Base-by-base conservation (phyloP, 92 coral and sea anemone genomes). In the Virgularia gustaviana region DNA sequence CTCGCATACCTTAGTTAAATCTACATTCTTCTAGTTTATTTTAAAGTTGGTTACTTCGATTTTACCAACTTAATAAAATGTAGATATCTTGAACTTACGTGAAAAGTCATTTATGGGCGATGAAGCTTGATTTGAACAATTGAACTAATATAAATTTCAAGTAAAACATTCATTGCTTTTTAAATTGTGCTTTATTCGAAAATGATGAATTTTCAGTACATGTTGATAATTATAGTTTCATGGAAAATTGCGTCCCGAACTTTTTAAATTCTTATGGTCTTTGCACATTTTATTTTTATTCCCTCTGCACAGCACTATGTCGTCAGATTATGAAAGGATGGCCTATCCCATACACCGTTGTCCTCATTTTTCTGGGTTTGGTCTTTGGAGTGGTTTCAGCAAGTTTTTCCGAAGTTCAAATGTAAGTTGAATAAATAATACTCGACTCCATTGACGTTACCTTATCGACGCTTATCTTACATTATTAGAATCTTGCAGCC, bases 341-440 rank as follows among this genome's bases (percentile, higher is more conserved):
- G 98, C 98, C 98, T 10, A 92, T 92, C 43, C 98, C 98, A 27
- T 92, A 92, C 80, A 92, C 98, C 0, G 98, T 92, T 9, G 96
- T 86, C 3, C 81, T 92, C n/a, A 92, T 92, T 36, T 47, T 92
- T 33, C 88, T 92, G 1, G 98, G 98, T 18, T 83, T 86, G 79
- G 77, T 90, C 49, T 79, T 86, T 79, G 98, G 97, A 41, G 88
- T 90, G 42, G 51, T 92, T 30, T 89, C 97, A 29, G 97, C 91
- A 9, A 78, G 80, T 12, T 76, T 86, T 33, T 61, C 96, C 37
- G 82, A 60, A 2, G 84, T 92, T 6, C 88, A 86, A 77, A 80
- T 81, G 97, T 92, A 84, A 81, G 95, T 57, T 41, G 0, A 23
- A 4, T 38, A 8, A 13, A 13, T 43, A 43, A 13, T 22, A 43